Base-by-base conservation (phyloP, 2,888 invertebrate species). In the Callinectes sapidus region DNA sequence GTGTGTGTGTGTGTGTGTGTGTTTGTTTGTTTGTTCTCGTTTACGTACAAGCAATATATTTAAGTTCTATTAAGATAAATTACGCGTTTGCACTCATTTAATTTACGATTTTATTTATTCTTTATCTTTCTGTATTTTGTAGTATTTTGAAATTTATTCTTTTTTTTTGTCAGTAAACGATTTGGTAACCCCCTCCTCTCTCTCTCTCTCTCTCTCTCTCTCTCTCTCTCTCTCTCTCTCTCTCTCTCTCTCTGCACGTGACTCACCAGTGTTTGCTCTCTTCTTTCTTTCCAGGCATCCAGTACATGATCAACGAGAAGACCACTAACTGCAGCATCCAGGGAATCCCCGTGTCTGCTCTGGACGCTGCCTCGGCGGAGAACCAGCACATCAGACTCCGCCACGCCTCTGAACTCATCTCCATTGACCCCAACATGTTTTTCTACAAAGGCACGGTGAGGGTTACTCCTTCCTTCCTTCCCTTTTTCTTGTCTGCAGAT, bases 351-450 rank as follows among this genome's bases (percentile, higher is more conserved):
- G 54, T 94, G 35, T 93, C 94, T 14, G 94, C 95, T n/a, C 92
- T 95, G 71, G 95, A 95, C 90, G 95, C 95, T 23, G 94, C 94
- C 5, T 90, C 92, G 5, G 87, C 93, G 1, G 95, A 95, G 23
- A 94, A 94, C 35, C 94, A 93, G n/a, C 94, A 95, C 91, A 94
- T 95, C 32, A 94, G 95, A 0, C 94, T 95, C 8, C 92, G 95
- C 23, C 95, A 95, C 85, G 95, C 95, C 54, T 95, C 95, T 10
- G 95, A 95, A 90, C 94, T 95, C 88, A 93, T 95, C 39, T 94
- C 93, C 55, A 94, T 95, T 23, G 94, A 95, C 85, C 93, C 95
- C 8, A 94, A 94, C 28, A 87, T 93, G 54, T 95, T 95, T 91
- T 94, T 95, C 85, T 95, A 95, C 87, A 94, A 94, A 66, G 95